Evolutionary conservation across 30 jellyfish, hydroid and myxozoan species (phyloP).

Genomic region (Chrysaora quinquecirrha): DNA sequence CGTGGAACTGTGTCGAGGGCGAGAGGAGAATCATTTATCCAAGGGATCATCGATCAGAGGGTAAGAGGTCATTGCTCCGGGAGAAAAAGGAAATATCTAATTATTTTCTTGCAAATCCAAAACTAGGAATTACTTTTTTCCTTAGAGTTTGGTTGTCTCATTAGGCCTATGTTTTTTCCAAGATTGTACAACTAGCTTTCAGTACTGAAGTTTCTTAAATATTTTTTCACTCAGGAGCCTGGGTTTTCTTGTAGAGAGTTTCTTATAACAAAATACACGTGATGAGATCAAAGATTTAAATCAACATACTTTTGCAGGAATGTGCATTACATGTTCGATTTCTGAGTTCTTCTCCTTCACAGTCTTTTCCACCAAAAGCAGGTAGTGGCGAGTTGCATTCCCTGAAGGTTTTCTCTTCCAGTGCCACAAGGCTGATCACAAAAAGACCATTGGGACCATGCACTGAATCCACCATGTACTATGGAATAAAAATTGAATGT

Average conservation of each 20-base stretch:
- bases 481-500: not conserved
- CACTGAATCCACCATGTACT: not conserved
- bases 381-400: conserved; percentile 4
- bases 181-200: too few species aligned
- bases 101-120: too few species aligned
- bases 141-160: too few species aligned
- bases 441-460: not conserved
- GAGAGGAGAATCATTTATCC: too few species aligned
- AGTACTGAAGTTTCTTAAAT: too few species aligned
- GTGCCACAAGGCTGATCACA: conserved; percentile 10
- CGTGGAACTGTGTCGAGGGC: too few species aligned
- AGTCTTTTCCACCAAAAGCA: not conserved
- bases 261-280: not conserved
- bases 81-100: too few species aligned
- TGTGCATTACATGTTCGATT: not conserved
- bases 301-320: not conserved
- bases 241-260: not conserved
- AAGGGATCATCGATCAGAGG: too few species aligned
- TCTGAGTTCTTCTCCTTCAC: not conserved
- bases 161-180: too few species aligned
- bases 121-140: too few species aligned
- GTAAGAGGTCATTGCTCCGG: too few species aligned
- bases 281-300: not conserved
- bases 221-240: not conserved
- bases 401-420: not conserved